phyloP scores from a whole-genome alignment of 2,113 vertebrate species.

The Noturus placidus region DNA sequence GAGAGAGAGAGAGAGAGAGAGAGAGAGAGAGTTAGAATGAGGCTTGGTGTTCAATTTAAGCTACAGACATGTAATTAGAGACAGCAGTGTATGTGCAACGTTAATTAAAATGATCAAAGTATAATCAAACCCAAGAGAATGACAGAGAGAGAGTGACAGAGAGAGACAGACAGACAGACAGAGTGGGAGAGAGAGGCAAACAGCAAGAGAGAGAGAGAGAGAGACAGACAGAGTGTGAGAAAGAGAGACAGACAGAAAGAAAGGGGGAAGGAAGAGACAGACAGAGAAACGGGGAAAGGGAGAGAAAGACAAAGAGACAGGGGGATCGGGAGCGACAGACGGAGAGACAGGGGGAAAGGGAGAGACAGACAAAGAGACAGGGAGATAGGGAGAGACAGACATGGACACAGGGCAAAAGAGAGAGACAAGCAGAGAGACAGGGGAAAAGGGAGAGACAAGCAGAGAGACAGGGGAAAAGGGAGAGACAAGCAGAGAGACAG shows the following conservation, averaged over 20 bases:
- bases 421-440: no score
- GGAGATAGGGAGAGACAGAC: no score
- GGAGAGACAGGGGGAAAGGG: no score
- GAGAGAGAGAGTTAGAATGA: background rate
- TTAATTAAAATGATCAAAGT: slow-evolving; percentile 34
- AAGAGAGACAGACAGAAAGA: no score
- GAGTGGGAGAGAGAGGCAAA: background rate
- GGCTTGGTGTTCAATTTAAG: background rate
- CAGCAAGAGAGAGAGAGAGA: background rate
- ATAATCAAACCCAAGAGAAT: slow-evolving; percentile 9
- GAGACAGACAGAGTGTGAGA: background rate
- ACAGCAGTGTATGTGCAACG: slow-evolving; percentile 21
- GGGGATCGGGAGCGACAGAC: no score
- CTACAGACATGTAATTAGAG: slow-evolving; percentile 16
- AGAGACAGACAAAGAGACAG: background rate
- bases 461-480: no score
- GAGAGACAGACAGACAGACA: background rate
- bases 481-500: no score
- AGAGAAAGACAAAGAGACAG: no score
- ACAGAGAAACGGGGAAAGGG: background rate
- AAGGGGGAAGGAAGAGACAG: no score
- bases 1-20: no score
- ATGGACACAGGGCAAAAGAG: no score
- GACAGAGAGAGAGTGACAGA: background rate
- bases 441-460: no score